These are phyloP conservation scores for Erpornis zantholeuca DNA, from an alignment of 2,113 vertebrate genomes.

Conservation along the genomic window DNA sequence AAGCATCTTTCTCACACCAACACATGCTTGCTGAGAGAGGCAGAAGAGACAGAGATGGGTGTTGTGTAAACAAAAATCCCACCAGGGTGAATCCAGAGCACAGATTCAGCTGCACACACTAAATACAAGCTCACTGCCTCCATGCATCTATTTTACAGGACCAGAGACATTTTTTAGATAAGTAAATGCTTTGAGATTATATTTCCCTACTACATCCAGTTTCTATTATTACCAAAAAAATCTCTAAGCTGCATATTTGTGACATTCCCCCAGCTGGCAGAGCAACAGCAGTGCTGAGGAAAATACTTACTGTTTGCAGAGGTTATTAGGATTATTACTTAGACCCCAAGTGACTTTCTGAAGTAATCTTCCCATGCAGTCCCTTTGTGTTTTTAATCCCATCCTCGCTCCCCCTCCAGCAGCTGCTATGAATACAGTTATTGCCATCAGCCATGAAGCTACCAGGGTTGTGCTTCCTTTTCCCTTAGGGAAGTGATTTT, in stretches of 20 bases:
- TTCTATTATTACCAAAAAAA: slow-evolving; percentile 24
- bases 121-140: not conserved
- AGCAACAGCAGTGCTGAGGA: not conserved
- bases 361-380: slow-evolving; percentile 16
- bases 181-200: slow-evolving; percentile 29
- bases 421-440: not conserved
- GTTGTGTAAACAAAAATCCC: not conserved
- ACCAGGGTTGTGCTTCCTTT: fast-evolving
- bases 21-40: not conserved
- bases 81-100: not conserved
- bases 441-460: not conserved
- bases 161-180: not conserved
- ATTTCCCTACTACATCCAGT: not conserved
- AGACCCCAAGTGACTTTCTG: slow-evolving; percentile 26
- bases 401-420: not conserved
- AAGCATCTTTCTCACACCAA: not conserved
- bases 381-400: slow-evolving; percentile 34
- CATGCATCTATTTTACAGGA: not conserved
- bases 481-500: not conserved
- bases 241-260: not conserved
- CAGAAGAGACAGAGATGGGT: not conserved
- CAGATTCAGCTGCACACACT: not conserved
- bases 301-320: slow-evolving; percentile 24
- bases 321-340: slow-evolving; percentile 58
- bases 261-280: slow-evolving; percentile 16